These are phyloP conservation scores for Pseudomyrmex dendroicus DNA, from an alignment of 1,140 invertebrate genomes.

Conservation along the genomic window DNA sequence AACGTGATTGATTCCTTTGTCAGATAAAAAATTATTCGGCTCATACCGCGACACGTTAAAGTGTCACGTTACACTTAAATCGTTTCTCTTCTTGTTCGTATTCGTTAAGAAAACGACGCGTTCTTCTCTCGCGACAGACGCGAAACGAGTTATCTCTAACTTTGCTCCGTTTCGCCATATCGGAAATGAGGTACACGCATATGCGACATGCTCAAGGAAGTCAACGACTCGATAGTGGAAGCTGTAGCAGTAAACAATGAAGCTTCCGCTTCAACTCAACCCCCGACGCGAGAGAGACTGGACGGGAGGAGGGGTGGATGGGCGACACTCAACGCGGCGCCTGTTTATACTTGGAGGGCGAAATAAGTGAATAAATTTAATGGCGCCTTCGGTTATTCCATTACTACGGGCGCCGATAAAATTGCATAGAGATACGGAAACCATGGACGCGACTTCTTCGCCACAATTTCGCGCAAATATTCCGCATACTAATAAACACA, in stretches of 20 bases:
- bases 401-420: conserved; percentile 44
- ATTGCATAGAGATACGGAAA: conserved; percentile 50
- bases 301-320: not conserved
- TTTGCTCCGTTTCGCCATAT: conserved; percentile 6
- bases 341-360: conserved; percentile 58
- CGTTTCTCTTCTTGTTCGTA: conserved; percentile 9
- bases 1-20: conserved; percentile 1
- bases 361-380: conserved; percentile 77
- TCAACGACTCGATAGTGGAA: conserved; percentile 6
- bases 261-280: conserved; percentile 36
- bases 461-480: conserved; percentile 43
- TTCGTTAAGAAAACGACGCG: not conserved
- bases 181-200: conserved; percentile 29
- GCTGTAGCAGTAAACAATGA: conserved; percentile 51
- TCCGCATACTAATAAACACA: conserved; percentile 38
- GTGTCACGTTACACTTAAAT: conserved; percentile 32
- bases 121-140: not conserved
- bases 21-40: conserved; percentile 12
- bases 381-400: conserved; percentile 62
- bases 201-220: conserved; percentile 14
- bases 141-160: not conserved
- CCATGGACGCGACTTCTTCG: conserved; percentile 20
- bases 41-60: not conserved
- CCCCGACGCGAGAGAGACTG: conserved; percentile 11
- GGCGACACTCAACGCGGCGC: conserved; percentile 31